Conservation (phyloP, 2,888 invertebrate species). For the Hyles lineata region DNA sequence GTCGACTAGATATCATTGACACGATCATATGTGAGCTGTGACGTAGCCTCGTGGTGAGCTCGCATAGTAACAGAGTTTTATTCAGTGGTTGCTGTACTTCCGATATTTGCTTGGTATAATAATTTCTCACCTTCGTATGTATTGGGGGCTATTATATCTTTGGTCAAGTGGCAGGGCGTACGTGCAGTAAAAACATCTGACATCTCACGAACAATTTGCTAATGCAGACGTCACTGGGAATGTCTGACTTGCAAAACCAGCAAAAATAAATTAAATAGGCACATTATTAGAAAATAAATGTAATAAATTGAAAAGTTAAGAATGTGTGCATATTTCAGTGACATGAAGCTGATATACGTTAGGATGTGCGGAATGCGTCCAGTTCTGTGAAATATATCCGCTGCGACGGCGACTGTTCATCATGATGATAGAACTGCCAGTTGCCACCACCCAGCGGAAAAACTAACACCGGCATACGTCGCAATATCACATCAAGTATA, state of each 20-base stretch:
- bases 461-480: neutral
- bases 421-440: neutral
- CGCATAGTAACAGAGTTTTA: neutral
- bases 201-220: no score
- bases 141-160: no score
- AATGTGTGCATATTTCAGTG: neutral
- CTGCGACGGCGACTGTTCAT: neutral
- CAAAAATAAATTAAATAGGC: no score
- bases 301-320: no score
- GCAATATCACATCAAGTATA: neutral
- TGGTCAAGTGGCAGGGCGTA: no score
- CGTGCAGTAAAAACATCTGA: no score
- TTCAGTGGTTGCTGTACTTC: no score
- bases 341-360: neutral
- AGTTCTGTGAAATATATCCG: neutral
- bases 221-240: no score
- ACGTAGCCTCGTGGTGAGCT: neutral
- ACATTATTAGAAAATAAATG: no score
- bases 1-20: neutral
- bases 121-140: no score
- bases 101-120: no score
- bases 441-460: neutral
- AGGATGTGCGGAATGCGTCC: neutral
- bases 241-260: no score
- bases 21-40: neutral